Evolutionary conservation across 2,888 invertebrate species (phyloP).

Genomic region (Tupiocoris notatus): DNA sequence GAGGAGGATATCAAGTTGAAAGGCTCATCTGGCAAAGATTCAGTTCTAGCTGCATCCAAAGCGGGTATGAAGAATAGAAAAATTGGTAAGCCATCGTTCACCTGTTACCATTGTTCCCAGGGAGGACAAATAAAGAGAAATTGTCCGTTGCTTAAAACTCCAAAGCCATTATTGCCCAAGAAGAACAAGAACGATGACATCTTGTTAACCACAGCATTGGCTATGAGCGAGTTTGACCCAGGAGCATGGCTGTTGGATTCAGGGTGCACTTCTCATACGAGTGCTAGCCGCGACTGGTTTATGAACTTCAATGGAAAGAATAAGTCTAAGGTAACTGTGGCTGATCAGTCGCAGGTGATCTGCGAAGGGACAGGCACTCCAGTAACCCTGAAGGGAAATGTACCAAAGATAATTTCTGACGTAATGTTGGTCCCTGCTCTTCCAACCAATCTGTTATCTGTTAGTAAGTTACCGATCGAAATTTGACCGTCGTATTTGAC

Average conservation of each 20-base stretch:
- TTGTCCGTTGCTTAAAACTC: no score
- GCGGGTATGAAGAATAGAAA: no score
- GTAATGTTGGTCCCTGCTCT: conserved; percentile 49
- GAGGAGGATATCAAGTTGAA: conserved; percentile 8
- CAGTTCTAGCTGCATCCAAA: background rate
- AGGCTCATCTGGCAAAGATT: background rate
- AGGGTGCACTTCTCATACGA: conserved; percentile 39
- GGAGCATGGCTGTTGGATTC: conserved; percentile 42
- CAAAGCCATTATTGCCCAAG: no score
- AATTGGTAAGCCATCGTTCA: no score
- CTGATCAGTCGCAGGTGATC: conserved; percentile 12
- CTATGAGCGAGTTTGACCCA: no score
- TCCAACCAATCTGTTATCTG: conserved; percentile 48
- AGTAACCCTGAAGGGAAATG: conserved; percentile 16
- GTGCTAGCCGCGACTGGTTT: conserved; percentile 16
- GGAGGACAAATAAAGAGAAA: no score
- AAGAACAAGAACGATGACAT: no score
- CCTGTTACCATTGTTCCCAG: no score
- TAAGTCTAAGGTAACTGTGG: conserved; percentile 15
- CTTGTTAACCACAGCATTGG: no score
- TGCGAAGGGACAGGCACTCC: conserved; percentile 29
- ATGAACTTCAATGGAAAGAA: conserved; percentile 2
- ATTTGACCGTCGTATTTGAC: background rate
- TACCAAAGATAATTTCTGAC: conserved; percentile 31
- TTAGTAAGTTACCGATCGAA: conserved; percentile 47